Base-by-base conservation (phyloP, 2,797 vertebrate genomes). In the Neostethus bicornis region DNA sequence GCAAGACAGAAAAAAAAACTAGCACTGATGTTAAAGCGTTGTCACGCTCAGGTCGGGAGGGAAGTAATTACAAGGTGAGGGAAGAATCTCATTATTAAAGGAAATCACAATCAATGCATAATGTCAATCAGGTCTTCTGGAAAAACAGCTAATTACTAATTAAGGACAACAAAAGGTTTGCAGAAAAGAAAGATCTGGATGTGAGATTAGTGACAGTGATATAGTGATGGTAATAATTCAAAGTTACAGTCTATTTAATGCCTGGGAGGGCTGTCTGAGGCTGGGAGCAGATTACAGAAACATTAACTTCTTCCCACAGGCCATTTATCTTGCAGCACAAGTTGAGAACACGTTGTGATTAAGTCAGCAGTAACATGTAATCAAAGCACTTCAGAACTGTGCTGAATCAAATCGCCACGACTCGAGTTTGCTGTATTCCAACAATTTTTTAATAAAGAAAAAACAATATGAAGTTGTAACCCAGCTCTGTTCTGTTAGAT, bases 241-340 rank as follows among this genome's bases (percentile, higher is more conserved):
- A 63, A 73, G 60, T 68, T 61, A 60, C 42, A 47, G 45, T 66
- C 44, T 57, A 8, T 44, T 72, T 51, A 44, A 53, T 53, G 47
- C 23, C 51, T 44, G 17, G 25, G 60, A 61, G 28, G 11, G 6
- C 50, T 52, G 12, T 39, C 49, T 65, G 62, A 60, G 59, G 52
- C 52, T 26, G 28, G 32, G 41, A 56, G 50, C 57, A 76, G 63
- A 75, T 68, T 77, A 62, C 21, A 23, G 59, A 62, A 79, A 73
- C 69, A 66, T 63, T 63, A 47, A 37, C 55, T 63, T 58, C 16
- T 46, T 63, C 61, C 52, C 51, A 46, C 60, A 58, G 49, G 56
- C 47, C 54, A 77, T 79, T 77, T 55, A 61, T 79, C 62, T 63
- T 38, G 10, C 54, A 50, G 45, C 42, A 57, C 26, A 45, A 69